These are phyloP conservation scores for Coecobrya sp. DNA, from an alignment of 2,888 invertebrate genomes.

Conservation along the genomic window DNA sequence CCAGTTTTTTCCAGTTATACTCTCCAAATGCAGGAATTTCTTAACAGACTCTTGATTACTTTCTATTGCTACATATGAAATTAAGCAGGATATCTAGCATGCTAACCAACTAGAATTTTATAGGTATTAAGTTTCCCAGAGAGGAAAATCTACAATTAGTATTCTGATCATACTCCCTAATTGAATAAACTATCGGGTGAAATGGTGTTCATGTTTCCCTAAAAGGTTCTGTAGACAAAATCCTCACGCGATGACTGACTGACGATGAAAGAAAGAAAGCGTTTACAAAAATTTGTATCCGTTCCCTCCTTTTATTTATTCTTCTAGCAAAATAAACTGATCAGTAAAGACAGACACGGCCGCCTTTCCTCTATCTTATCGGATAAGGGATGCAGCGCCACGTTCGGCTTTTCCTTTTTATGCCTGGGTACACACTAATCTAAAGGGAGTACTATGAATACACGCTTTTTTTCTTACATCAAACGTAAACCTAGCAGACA, in stretches of 20 bases:
- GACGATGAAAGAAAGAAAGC: slow-evolving; percentile 28
- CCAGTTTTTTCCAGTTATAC: no score
- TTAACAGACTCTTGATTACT: no score
- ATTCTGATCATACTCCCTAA: slow-evolving; percentile 52
- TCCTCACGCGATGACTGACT: slow-evolving; percentile 29
- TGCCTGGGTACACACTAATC: slow-evolving; percentile 51
- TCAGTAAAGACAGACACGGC: slow-evolving; percentile 31
- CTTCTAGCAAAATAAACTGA: slow-evolving; percentile 44
- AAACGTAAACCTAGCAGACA: neutral
- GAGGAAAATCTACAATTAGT: slow-evolving; percentile 58
- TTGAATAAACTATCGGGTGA: slow-evolving; percentile 53
- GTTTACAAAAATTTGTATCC: slow-evolving; percentile 25
- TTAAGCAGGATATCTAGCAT: neutral
- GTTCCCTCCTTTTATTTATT: neutral
- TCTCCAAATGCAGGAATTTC: no score
- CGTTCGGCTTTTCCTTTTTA: slow-evolving; percentile 45
- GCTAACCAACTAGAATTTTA: neutral
- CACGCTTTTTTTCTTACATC: slow-evolving; percentile 5
- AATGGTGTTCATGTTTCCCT: slow-evolving; percentile 13
- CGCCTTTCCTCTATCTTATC: slow-evolving; percentile 7
- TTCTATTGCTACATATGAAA: neutral
- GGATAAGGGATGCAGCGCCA: slow-evolving; percentile 14
- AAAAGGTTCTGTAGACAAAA: slow-evolving; percentile 4
- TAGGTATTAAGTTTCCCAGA: neutral
- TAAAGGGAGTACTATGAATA: neutral